phyloP scores from a whole-genome alignment of 1,140 invertebrate species.

The Drosophila mojavensis region DNA sequence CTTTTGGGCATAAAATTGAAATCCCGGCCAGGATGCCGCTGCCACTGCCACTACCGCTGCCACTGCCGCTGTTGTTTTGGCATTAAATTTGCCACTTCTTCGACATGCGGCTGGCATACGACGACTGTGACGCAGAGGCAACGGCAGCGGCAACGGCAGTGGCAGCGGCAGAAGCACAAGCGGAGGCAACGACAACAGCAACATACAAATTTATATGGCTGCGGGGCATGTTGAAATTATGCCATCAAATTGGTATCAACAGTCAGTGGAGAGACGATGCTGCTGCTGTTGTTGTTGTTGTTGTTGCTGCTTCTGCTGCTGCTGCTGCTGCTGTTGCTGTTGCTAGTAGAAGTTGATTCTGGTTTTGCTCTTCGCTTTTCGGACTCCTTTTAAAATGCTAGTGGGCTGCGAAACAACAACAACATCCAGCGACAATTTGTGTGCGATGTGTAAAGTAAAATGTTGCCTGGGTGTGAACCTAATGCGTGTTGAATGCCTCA shows the following conservation, averaged over 20 bases:
- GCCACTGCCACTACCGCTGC: conserved; percentile 43
- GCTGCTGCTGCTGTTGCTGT: conserved; percentile 8
- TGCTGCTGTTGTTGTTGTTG: background rate
- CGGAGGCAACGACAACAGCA: conserved; percentile 74
- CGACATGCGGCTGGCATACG: conserved; percentile 48
- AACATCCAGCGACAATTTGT: conserved; percentile 70
- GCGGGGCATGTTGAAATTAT: conserved; percentile 82
- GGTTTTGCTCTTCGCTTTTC: conserved; percentile 9
- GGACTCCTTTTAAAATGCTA: conserved; percentile 53
- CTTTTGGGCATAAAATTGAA: conserved; percentile 83
- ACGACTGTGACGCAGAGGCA: conserved; percentile 25
- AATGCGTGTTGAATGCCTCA: conserved; percentile 67
- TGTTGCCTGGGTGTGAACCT: conserved; percentile 78
- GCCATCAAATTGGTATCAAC: conserved; percentile 84
- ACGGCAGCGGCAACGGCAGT: conserved; percentile 71
- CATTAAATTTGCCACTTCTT: conserved; percentile 80
- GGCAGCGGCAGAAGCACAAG: conserved; percentile 31
- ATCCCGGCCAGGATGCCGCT: conserved; percentile 72
- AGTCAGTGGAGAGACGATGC: conserved; percentile 51
- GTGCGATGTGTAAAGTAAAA: conserved; percentile 77
- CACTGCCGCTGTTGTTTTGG: conserved; percentile 55
- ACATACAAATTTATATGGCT: conserved; percentile 83
- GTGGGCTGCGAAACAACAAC: conserved; percentile 49
- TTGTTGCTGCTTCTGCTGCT: conserved; percentile 16
- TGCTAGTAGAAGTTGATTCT: conserved; percentile 38